Conservation (phyloP, 1,140 invertebrate genomes). For the Temnothorax curvispinosus region DNA sequence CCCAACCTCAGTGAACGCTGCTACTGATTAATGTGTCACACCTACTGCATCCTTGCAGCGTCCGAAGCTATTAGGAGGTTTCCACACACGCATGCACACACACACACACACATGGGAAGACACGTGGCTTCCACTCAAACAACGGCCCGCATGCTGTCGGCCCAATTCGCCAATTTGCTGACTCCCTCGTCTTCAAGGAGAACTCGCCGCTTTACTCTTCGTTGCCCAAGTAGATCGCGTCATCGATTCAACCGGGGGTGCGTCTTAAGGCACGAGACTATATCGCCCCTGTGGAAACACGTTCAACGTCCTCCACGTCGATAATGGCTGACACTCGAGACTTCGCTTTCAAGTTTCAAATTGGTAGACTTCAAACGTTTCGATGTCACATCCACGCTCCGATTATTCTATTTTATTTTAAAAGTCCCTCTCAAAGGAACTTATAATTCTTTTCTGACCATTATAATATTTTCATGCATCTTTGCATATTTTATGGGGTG, state of each 20-base stretch:
- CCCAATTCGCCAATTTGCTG: conserved; percentile 57
- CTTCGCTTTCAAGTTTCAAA: conserved; percentile 37
- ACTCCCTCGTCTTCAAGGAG: conserved; percentile 42
- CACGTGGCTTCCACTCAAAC: conserved; percentile 28
- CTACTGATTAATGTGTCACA: conserved; percentile 76
- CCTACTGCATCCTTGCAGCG: conserved; percentile 62
- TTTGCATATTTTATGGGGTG: neutral
- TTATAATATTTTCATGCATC: neutral
- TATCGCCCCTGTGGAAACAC: conserved; percentile 6
- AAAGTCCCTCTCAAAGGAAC: neutral
- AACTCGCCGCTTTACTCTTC: conserved; percentile 11
- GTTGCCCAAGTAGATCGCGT: conserved; percentile 48
- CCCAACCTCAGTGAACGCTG: conserved; percentile 59
- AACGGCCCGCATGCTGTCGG: conserved; percentile 28
- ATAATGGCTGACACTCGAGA: conserved; percentile 51
- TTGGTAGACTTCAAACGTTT: conserved; percentile 2
- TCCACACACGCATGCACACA: neutral
- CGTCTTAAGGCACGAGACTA: conserved; percentile 19
- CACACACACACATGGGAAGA: neutral
- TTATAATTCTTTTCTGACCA: neutral
- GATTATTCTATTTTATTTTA: neutral
- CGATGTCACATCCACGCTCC: neutral
- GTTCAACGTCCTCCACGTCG: conserved; percentile 20
- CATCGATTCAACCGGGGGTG: conserved; percentile 37
- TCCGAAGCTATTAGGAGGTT: conserved; percentile 53